Evolutionary conservation across 1,140 invertebrate genomes (phyloP).

Genomic region (Drosophila burlai): DNA sequence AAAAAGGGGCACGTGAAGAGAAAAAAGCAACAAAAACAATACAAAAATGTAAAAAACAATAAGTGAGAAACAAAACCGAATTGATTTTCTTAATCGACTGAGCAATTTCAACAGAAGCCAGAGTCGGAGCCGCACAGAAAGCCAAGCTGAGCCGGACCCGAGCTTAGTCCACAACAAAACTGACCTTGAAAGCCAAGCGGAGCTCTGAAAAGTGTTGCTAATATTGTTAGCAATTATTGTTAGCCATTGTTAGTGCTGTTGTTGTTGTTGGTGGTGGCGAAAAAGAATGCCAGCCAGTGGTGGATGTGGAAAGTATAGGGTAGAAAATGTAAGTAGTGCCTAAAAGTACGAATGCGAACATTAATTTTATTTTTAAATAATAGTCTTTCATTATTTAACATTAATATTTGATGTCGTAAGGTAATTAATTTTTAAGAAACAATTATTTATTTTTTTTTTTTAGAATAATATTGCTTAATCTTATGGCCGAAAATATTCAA

Average conservation of each 20-base stretch:
- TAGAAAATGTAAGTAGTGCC: constrained; percentile 1
- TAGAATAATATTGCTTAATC: background rate
- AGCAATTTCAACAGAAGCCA: constrained; percentile 69
- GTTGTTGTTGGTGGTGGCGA: constrained; percentile 30
- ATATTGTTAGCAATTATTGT: constrained; percentile 35
- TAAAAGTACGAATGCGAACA: background rate
- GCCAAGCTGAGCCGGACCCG: constrained; percentile 37
- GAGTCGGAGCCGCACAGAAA: constrained; percentile 28
- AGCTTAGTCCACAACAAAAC: constrained; percentile 51
- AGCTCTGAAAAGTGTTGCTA: constrained; percentile 45
- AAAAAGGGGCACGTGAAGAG: constrained; percentile 35
- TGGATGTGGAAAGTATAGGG: constrained; percentile 62
- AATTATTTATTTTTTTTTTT: background rate
- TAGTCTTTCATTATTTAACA: no score
- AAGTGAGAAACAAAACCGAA: constrained; percentile 59
- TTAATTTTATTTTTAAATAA: no score
- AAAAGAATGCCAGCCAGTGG: constrained; percentile 67
- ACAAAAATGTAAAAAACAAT: constrained; percentile 28
- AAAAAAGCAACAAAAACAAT: constrained; percentile 26
- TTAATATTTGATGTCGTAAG: no score
- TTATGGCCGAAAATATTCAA: background rate
- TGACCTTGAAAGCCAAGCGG: constrained; percentile 68
- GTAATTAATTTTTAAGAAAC: no score
- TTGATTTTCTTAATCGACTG: constrained; percentile 80
- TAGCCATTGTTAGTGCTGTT: constrained; percentile 7